phyloP scores from a whole-genome alignment of 2,797 vertebrate genomes.

The Pseudocheirus occidentalis region DNA sequence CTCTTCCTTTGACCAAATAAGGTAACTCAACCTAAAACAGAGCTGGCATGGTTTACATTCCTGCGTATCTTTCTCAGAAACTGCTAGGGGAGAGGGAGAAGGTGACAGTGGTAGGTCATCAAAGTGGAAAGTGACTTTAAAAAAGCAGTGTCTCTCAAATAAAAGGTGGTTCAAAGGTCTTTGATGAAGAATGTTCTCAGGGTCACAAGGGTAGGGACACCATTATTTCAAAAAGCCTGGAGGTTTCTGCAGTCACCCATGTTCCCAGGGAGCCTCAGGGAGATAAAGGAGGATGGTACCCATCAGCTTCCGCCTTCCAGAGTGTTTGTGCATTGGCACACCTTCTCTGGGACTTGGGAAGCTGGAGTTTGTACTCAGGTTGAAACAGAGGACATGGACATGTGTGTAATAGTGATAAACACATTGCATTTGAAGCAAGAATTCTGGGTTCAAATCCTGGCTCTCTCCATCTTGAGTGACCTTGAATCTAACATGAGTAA shows the following conservation, averaged over 20 bases:
- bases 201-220: background rate
- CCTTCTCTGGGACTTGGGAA: background rate
- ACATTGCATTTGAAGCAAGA: background rate
- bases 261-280: background rate
- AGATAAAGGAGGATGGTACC: background rate
- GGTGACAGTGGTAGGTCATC: background rate
- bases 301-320: background rate
- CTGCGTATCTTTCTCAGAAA: background rate
- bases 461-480: background rate
- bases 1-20: slow-evolving; percentile 48
- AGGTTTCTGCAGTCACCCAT: background rate
- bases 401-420: background rate
- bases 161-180: background rate
- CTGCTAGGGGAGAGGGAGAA: background rate
- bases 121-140: background rate
- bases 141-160: background rate
- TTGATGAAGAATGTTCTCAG: background rate
- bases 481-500: background rate
- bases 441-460: background rate
- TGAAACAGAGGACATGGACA: background rate
- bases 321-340: background rate
- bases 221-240: background rate
- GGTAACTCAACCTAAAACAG: background rate
- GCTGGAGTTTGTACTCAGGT: background rate
- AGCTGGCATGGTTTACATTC: no score